phyloP scores from a whole-genome alignment of 2,888 invertebrate species.

The Drosophila kambysellisi region DNA sequence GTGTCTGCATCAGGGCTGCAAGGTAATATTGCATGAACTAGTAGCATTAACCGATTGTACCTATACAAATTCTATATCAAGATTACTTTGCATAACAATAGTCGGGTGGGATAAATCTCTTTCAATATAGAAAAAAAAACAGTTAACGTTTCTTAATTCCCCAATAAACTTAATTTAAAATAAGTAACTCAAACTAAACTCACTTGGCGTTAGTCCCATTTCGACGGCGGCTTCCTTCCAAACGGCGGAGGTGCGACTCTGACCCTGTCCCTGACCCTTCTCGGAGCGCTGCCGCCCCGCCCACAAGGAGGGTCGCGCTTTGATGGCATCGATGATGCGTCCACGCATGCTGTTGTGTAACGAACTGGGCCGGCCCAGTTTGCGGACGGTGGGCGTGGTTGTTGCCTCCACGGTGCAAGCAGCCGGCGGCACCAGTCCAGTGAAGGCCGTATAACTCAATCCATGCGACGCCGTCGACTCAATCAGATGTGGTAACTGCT shows the following conservation, averaged over 20 bases:
- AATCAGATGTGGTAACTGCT: conserved; percentile 58
- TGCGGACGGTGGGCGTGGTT: conserved; percentile 76
- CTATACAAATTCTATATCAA: background rate
- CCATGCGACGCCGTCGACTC: conserved; percentile 42
- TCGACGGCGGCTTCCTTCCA: conserved; percentile 83
- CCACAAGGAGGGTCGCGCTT: conserved; percentile 80
- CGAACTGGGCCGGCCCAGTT: conserved; percentile 81
- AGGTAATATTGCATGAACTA: background rate
- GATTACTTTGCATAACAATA: background rate
- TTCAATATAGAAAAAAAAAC: background rate
- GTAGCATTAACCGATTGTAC: background rate
- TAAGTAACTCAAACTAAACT: conserved; percentile 41
- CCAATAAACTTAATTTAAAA: background rate
- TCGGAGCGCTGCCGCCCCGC: conserved; percentile 78
- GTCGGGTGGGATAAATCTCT: background rate
- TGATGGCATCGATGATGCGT: conserved; percentile 82
- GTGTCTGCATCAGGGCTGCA: conserved; percentile 81
- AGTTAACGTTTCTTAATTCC: background rate
- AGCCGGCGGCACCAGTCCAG: conserved; percentile 82
- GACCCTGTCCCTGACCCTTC: conserved; percentile 80
- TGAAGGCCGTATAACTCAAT: conserved; percentile 76
- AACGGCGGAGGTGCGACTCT: conserved; percentile 82
- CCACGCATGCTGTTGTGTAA: conserved; percentile 83
- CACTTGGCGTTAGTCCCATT: conserved; percentile 81
- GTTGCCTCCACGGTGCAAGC: conserved; percentile 78